phyloP scores from a whole-genome alignment of 2,113 vertebrate species.

The Xiphophorus hellerii region DNA sequence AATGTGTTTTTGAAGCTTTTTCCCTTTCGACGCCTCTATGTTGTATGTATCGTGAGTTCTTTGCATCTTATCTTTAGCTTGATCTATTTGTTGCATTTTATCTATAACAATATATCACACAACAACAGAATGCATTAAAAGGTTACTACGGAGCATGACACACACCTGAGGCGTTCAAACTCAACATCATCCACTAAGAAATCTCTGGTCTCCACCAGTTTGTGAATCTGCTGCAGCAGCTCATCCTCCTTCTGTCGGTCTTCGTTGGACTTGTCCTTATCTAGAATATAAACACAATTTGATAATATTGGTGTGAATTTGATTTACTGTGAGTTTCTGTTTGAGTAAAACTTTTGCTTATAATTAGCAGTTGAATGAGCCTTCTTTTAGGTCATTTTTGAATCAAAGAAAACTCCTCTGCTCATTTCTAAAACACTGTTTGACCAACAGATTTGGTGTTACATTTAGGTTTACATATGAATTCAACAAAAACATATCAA shows the following conservation, averaged over 20 bases:
- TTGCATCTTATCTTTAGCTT: too few relatives aligned
- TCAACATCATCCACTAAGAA: constrained; percentile 92
- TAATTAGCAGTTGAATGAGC: background rate
- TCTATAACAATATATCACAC: too few relatives aligned
- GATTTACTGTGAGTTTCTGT: too few relatives aligned
- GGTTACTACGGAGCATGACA: background rate
- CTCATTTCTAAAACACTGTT: background rate
- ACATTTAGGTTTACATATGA: too few relatives aligned
- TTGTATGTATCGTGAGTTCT: too few relatives aligned
- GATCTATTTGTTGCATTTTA: too few relatives aligned
- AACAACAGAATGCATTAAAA: too few relatives aligned
- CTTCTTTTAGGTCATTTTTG: background rate
- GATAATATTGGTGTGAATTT: too few relatives aligned
- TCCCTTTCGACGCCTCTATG: too few relatives aligned
- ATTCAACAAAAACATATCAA: too few relatives aligned
- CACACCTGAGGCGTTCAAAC: constrained; percentile 88
- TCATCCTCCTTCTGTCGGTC: constrained; percentile 87
- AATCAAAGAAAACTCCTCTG: background rate
- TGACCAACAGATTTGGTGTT: background rate
- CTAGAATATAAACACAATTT: constrained; percentile 62
- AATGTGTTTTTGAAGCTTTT: too few relatives aligned
- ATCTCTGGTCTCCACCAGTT: constrained; percentile 90
- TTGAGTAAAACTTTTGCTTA: too few relatives aligned
- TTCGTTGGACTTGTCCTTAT: constrained; percentile 86
- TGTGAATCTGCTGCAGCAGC: constrained; percentile 89